phyloP scores from a whole-genome alignment of 2,113 vertebrate genomes.

The Opisthocomus hoazin region DNA sequence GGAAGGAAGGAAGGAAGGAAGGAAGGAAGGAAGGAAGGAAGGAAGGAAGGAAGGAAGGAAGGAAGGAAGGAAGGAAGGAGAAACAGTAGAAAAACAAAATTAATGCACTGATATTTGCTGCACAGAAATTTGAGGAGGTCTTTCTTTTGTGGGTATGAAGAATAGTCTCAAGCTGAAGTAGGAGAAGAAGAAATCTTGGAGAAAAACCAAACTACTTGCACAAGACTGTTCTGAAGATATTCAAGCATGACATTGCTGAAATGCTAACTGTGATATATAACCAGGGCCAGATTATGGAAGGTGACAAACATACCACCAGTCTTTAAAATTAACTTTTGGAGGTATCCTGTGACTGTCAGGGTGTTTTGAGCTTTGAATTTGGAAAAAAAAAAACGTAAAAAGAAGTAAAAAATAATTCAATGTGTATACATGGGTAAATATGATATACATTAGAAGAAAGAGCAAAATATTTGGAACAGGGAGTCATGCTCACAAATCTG shows the following conservation, averaged over 20 bases:
- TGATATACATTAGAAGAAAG: background rate
- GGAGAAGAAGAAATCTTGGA: background rate
- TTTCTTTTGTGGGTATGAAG: background rate
- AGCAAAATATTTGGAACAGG: background rate
- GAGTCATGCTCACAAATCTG: background rate
- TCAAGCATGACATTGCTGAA: background rate
- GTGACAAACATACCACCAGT: background rate
- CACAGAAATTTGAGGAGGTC: background rate
- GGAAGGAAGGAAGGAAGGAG: fast-evolving
- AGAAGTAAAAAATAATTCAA: background rate
- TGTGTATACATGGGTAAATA: background rate
- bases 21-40: too few species aligned
- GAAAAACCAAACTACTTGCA: background rate
- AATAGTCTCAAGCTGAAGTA: background rate
- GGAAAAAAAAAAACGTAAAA: too few species aligned
- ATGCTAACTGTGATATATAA: background rate
- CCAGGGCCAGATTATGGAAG: background rate
- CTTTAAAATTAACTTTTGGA: background rate
- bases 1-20: background rate
- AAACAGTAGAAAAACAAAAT: background rate
- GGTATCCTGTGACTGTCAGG: background rate
- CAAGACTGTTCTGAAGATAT: background rate
- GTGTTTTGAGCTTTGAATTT: background rate
- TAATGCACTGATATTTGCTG: background rate
- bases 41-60: too few species aligned